These are phyloP conservation scores for Ostrea edulis DNA, from an alignment of 1,140 invertebrate species.

Conservation along the genomic window DNA sequence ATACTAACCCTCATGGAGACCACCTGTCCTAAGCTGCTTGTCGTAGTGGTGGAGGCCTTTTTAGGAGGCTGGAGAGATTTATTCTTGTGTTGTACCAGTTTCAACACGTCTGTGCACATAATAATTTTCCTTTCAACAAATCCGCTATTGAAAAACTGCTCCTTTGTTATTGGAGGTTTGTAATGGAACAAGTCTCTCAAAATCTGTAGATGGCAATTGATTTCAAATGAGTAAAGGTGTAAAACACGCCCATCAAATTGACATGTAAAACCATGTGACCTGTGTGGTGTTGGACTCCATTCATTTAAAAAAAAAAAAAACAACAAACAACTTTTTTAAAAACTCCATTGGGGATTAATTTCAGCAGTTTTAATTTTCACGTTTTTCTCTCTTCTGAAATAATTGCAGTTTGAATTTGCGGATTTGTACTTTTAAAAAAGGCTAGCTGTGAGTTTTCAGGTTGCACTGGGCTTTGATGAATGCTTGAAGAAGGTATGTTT, in stretches of 20 bases:
- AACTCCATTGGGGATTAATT: too few relatives aligned
- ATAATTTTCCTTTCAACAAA: constrained; percentile 73
- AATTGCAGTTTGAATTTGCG: too few relatives aligned
- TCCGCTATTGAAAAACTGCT: constrained; percentile 70
- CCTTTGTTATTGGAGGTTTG: constrained; percentile 70
- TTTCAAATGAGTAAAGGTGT: neutral
- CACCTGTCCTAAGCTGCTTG: constrained; percentile 38
- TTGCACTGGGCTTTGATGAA: too few relatives aligned
- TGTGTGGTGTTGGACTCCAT: too few relatives aligned
- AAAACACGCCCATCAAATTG: neutral
- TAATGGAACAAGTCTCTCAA: constrained; percentile 72
- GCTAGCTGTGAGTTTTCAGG: too few relatives aligned
- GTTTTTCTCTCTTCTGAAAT: too few relatives aligned
- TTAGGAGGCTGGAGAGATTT: constrained; percentile 43
- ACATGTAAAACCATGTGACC: too few relatives aligned
- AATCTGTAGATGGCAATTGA: constrained; percentile 56
- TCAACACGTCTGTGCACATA: constrained; percentile 69
- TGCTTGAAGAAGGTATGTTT: too few relatives aligned
- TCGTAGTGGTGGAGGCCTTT: constrained; percentile 46
- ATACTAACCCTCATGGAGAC: neutral
- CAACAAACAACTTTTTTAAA: too few relatives aligned
- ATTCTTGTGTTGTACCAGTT: constrained; percentile 59
- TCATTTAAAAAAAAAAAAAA: too few relatives aligned
- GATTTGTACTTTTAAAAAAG: too few relatives aligned
- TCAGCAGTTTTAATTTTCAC: too few relatives aligned